A percentile compares a stretch with the other conserved stretches of the same genome.
phyloP scores from a whole-genome alignment of 2,888 invertebrate species.

The Stenolophus ochropezus region DNA sequence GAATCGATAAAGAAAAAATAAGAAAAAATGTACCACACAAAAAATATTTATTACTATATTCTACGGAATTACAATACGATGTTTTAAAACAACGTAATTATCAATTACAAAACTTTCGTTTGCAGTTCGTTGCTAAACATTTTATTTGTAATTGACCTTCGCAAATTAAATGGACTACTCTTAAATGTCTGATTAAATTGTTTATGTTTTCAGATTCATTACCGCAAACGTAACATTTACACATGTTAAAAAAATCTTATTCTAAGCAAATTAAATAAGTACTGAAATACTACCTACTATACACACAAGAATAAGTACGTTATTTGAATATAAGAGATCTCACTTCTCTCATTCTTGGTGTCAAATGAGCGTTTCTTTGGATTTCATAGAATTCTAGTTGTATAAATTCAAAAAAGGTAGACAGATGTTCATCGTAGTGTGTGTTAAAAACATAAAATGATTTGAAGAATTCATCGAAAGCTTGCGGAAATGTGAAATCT shows the following conservation, averaged over 20 bases:
- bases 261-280: neutral
- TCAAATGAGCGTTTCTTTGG: neutral
- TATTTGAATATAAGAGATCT: conserved; percentile 3
- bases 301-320: neutral
- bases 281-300: no score
- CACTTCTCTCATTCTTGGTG: conserved; percentile 8
- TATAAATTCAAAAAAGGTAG: neutral
- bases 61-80: no score
- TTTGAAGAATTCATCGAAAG: no score
- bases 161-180: neutral
- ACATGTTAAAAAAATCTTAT: neutral
- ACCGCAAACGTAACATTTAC: neutral
- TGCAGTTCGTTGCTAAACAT: neutral
- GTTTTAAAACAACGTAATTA: no score
- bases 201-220: neutral
- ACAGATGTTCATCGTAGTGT: no score
- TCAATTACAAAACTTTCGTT: neutral
- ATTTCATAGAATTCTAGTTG: neutral
- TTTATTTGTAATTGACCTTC: conserved; percentile 8
- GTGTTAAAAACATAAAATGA: no score
- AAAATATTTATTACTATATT: no score
- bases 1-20: no score
- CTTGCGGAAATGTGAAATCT: neutral
- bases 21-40: no score
- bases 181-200: conserved; percentile 1